Conservation (phyloP, 2,113 vertebrate genomes). For the Calidris pygmaea region DNA sequence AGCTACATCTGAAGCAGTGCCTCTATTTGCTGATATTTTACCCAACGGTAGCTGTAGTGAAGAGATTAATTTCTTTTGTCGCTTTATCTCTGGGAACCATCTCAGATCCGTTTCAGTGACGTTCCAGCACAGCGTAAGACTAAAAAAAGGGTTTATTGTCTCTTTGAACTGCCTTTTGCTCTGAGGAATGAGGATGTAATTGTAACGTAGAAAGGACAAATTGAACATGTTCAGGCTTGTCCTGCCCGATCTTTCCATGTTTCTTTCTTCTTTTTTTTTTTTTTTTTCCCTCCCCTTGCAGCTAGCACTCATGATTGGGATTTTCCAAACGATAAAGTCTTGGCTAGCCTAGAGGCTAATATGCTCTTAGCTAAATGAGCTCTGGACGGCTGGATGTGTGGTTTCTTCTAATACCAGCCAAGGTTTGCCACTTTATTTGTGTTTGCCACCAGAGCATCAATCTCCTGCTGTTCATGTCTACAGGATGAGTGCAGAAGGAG, state of each 20-base stretch:
- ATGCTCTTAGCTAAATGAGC: background rate
- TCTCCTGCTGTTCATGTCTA: background rate
- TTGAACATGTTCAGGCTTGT: slow-evolving; percentile 57
- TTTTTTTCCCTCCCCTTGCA: background rate
- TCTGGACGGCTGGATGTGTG: background rate
- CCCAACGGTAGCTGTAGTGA: background rate
- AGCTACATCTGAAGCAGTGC: background rate
- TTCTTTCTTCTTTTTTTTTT: background rate
- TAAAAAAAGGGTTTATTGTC: slow-evolving; percentile 56
- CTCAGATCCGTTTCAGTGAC: slow-evolving; percentile 37
- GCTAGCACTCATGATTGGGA: background rate
- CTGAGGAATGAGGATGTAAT: slow-evolving; percentile 61
- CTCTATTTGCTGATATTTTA: background rate
- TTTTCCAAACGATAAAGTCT: slow-evolving; percentile 20
- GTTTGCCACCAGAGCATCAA: background rate
- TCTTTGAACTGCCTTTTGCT: slow-evolving; percentile 57
- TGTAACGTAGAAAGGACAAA: slow-evolving; percentile 23
- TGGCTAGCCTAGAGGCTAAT: background rate
- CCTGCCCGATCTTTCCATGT: background rate
- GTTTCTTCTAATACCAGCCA: background rate
- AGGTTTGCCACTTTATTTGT: background rate
- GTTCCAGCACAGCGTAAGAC: background rate
- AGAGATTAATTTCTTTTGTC: slow-evolving; percentile 29
- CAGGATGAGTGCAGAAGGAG: background rate
- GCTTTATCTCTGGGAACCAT: slow-evolving; percentile 50